A percentile compares a stretch with the other conserved stretches of the same genome.
Conservation (phyloP, 2,113 vertebrate genomes). For the Passer domesticus region DNA sequence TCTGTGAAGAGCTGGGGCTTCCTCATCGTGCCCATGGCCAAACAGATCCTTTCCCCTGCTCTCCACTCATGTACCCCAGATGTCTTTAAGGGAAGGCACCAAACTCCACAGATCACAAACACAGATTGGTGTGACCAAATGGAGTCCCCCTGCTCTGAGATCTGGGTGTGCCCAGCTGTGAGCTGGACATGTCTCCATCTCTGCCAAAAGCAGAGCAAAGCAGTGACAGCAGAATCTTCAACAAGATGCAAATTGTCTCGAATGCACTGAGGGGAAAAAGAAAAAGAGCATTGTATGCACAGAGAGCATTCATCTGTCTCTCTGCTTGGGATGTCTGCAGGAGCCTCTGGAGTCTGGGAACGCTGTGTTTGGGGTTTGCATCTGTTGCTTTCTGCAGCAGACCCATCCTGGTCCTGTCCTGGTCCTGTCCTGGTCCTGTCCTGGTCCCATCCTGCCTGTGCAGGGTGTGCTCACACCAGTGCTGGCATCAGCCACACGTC, state of each 20-base stretch:
- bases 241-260: not conserved
- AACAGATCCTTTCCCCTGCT: not conserved
- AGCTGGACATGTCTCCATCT: not conserved
- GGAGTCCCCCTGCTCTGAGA: not conserved
- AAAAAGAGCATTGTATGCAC: not conserved
- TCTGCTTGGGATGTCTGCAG: not conserved
- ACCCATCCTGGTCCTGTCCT: not conserved
- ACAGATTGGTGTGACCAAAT: fast-evolving
- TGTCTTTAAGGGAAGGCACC: fast-evolving
- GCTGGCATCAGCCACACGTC: fast-evolving
- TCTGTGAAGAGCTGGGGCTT: not conserved
- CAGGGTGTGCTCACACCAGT: not conserved
- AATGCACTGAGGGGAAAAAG: not conserved
- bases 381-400: conserved; percentile 4
- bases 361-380: conserved; percentile 17
- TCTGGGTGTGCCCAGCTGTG: not conserved
- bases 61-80: not conserved
- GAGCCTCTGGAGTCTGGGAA: not conserved
- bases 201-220: not conserved
- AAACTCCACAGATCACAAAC: not conserved
- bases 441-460: not conserved
- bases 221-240: conserved; percentile 19
- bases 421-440: not conserved
- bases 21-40: fast-evolving
- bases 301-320: not conserved